Percentiles rank a stretch among this genome's conserved stretches.
Conservation (phyloP, 23 tunicate species). For the Ascidia mentula region DNA sequence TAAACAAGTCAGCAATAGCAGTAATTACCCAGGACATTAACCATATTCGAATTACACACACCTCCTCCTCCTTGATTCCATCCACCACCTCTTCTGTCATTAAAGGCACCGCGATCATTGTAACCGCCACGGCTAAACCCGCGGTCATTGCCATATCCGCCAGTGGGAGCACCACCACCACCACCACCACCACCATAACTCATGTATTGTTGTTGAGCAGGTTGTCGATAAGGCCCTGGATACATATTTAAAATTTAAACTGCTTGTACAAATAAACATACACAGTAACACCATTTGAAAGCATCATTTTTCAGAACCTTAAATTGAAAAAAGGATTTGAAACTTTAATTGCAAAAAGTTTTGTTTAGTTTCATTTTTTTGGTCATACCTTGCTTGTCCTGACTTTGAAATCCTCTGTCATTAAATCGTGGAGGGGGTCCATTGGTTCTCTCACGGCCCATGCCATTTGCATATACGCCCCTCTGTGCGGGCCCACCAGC, state of each 20-base stretch:
- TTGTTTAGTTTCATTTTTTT: too few relatives aligned
- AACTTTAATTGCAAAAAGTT: too few relatives aligned
- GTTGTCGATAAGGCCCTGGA: slow-evolving; percentile 41
- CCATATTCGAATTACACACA: too few relatives aligned
- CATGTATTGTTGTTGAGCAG: slow-evolving; percentile 37
- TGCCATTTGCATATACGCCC: slow-evolving; percentile 52
- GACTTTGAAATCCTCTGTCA: slow-evolving; percentile 50
- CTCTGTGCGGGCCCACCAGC: slow-evolving; percentile 54
- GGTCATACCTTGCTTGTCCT: slow-evolving; percentile 4
- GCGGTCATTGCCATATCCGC: slow-evolving; percentile 28
- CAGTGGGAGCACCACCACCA: slow-evolving; percentile 28
- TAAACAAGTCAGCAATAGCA: too few relatives aligned
- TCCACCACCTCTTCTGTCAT: slow-evolving; percentile 43
- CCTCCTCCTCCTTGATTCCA: slow-evolving; percentile 49
- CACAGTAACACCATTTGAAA: too few relatives aligned
- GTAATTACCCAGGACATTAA: too few relatives aligned
- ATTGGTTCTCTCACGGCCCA: slow-evolving; percentile 35
- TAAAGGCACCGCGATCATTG: slow-evolving; percentile 41
- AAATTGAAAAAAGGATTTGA: too few relatives aligned
- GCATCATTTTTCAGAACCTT: too few relatives aligned
- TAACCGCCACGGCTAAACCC: slow-evolving; percentile 38
- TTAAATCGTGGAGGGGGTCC: slow-evolving; percentile 81
- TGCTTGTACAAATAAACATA: too few relatives aligned
- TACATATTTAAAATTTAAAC: too few relatives aligned
- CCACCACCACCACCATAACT: slow-evolving; percentile 33